Conservation (phyloP, 2,797 vertebrate genomes). For the Anas bernieri region DNA sequence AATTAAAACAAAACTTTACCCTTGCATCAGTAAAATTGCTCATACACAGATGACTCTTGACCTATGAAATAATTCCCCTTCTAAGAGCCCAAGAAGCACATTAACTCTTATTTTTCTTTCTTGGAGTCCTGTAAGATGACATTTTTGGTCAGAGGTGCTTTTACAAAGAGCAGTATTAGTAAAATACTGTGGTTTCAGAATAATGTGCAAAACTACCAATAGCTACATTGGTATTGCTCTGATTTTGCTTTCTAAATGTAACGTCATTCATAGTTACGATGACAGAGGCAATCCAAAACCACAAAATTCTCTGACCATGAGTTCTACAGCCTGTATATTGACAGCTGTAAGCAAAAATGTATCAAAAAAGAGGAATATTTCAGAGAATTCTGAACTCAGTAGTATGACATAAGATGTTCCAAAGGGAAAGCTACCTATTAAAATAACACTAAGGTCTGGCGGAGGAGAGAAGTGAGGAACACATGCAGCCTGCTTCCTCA, state of each 20-base stretch:
- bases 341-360: background rate
- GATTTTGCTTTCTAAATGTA: background rate
- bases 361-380: background rate
- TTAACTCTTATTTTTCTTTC: background rate
- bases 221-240: background rate
- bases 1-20: background rate
- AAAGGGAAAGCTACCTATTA: background rate
- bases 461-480: background rate
- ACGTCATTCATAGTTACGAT: background rate
- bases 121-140: background rate
- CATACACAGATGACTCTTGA: background rate
- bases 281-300: background rate
- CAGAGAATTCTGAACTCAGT: background rate
- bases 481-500: background rate
- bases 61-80: background rate
- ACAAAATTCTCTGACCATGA: background rate
- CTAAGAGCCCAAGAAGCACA: background rate
- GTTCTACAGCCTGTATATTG: background rate
- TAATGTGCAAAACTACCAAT: background rate
- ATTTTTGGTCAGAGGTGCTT: background rate
- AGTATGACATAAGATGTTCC: background rate
- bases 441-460: background rate
- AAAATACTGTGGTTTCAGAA: background rate
- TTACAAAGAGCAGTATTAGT: background rate
- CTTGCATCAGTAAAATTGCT: background rate